A percentile compares a stretch with the other conserved stretches of the same genome.
Conservation (phyloP, 2,113 vertebrate species). For the Hyla sarda region DNA sequence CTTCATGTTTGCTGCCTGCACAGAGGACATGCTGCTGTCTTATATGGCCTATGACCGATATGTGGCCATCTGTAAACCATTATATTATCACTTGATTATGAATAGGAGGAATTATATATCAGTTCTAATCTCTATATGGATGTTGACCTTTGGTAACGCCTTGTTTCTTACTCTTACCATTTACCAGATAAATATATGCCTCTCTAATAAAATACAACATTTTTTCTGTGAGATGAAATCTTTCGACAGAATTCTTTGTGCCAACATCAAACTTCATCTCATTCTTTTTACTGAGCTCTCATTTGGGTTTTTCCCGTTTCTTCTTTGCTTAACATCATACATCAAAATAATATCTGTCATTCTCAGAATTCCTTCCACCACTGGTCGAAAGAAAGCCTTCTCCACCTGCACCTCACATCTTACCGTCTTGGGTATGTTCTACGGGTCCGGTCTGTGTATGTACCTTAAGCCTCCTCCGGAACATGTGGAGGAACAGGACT, state of each 20-base stretch:
- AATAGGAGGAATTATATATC: conserved; percentile 50
- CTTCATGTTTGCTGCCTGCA: conserved; percentile 55
- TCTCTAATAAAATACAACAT: conserved; percentile 36
- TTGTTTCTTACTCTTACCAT: not conserved
- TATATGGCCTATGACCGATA: conserved; percentile 64
- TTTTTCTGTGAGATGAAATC: conserved; percentile 44
- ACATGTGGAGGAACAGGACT: not conserved
- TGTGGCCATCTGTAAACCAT: conserved; percentile 63
- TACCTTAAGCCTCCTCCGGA: conserved; percentile 26
- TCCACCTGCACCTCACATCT: conserved; percentile 43
- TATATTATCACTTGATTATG: conserved; percentile 64
- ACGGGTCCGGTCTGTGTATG: not conserved
- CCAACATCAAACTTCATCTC: not conserved
- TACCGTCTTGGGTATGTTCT: not conserved
- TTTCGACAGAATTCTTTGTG: not conserved
- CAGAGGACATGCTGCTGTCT: conserved; percentile 59
- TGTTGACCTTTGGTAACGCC: conserved; percentile 23
- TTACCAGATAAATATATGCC: conserved; percentile 4
- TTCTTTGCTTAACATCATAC: conserved; percentile 28
- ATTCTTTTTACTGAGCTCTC: not conserved
- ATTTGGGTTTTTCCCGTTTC: not conserved
- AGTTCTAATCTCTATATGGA: conserved; percentile 53
- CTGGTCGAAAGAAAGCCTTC: conserved; percentile 22
- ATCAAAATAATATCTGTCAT: conserved; percentile 27
- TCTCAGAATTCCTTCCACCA: not conserved